These are phyloP conservation scores for Alectoris magna DNA, from an alignment of 2,797 vertebrate genomes.

Conservation along the genomic window DNA sequence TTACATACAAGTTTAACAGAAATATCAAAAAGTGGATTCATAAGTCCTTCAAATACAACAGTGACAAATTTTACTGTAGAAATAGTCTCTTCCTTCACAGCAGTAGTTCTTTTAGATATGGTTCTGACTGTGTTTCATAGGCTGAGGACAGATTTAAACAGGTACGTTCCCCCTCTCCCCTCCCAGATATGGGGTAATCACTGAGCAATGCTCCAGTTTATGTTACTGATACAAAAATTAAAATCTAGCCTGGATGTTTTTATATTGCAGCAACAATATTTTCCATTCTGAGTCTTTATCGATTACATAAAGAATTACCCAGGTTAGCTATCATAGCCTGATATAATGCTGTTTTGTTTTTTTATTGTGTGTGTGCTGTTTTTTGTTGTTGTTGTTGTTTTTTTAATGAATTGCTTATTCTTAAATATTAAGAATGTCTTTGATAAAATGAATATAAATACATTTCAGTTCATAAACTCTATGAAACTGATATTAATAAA, in stretches of 20 bases:
- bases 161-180: background rate
- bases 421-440: background rate
- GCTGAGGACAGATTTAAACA: background rate
- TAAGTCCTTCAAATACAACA: background rate
- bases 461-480: background rate
- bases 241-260: background rate
- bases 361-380: too few species aligned
- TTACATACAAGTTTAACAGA: background rate
- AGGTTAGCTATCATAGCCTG: background rate
- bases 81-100: background rate
- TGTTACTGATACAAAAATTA: background rate
- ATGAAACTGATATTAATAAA: constrained; percentile 5
- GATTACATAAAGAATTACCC: background rate
- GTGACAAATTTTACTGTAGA: background rate
- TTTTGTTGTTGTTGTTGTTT: background rate
- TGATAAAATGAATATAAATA: background rate
- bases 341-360: background rate
- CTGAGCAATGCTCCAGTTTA: background rate
- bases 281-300: background rate
- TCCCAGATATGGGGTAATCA: background rate
- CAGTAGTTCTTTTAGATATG: background rate
- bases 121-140: background rate
- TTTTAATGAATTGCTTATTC: constrained; percentile 2
- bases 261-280: background rate
- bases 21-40: background rate